Conservation (phyloP, 2,797 vertebrate species). For the Sebastes taczanowskii region DNA sequence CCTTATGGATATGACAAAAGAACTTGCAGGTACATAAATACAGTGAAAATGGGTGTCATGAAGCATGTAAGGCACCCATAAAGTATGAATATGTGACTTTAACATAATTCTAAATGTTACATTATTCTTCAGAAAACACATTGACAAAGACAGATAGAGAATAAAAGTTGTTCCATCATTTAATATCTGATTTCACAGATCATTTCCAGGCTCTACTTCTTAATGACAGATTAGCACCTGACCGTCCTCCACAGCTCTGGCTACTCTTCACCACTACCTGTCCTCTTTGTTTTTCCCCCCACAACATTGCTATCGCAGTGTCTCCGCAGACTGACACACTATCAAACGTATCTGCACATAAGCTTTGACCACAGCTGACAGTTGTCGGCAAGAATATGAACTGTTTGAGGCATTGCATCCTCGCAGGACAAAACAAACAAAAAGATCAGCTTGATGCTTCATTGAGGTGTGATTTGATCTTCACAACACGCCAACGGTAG, state of each 20-base stretch:
- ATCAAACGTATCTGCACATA: background rate
- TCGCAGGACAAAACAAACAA: background rate
- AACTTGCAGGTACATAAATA: background rate
- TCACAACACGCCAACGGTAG: background rate
- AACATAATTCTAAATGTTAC: background rate
- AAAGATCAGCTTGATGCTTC: background rate
- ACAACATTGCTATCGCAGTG: background rate
- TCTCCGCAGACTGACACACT: background rate
- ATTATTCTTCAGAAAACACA: background rate
- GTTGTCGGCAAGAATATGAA: background rate
- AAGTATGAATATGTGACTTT: background rate
- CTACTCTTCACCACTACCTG: background rate
- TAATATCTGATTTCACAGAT: background rate
- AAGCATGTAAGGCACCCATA: background rate
- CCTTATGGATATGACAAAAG: background rate
- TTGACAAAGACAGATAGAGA: background rate
- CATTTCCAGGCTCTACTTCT: background rate
- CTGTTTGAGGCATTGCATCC: background rate
- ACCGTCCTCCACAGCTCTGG: background rate
- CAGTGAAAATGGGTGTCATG: background rate
- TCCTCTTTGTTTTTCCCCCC: background rate
- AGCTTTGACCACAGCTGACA: background rate
- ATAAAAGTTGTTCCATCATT: background rate
- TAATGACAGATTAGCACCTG: background rate
- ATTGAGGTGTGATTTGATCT: background rate